Evolutionary conservation across 2,888 invertebrate species (phyloP).

Genomic region (Kryphioiulus occultus): DNA sequence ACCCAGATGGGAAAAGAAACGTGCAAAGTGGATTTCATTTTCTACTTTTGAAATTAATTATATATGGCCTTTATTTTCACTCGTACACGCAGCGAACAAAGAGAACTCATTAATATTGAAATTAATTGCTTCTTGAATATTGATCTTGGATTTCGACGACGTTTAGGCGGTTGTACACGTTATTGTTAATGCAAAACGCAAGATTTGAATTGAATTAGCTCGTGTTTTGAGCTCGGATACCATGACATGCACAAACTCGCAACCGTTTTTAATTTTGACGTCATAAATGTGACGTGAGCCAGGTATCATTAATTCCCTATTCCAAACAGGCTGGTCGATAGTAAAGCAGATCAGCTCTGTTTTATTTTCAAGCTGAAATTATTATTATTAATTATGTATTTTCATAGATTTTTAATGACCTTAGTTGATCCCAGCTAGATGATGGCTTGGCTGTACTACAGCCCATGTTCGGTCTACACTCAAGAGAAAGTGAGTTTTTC

Average conservation of each 20-base stretch:
- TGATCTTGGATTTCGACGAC: not conserved
- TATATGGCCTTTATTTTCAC: not conserved
- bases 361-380: not conserved
- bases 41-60: constrained; percentile 35
- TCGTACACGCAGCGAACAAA: not conserved
- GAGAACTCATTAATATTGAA: not conserved
- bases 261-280: too few relatives aligned
- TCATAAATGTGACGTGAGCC: too few relatives aligned
- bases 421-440: too few relatives aligned
- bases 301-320: too few relatives aligned
- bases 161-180: not conserved
- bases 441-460: too few relatives aligned
- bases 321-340: too few relatives aligned
- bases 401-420: too few relatives aligned
- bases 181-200: not conserved
- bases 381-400: not conserved
- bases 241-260: too few relatives aligned
- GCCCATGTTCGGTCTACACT: too few relatives aligned
- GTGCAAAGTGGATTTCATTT: not conserved
- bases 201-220: not conserved
- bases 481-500: too few relatives aligned
- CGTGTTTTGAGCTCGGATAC: too few relatives aligned
- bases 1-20: not conserved
- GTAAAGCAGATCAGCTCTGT: not conserved
- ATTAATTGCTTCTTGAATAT: constrained; percentile 26